Base-by-base conservation (phyloP, 1,140 invertebrate species). In the Ridgeia piscesae region DNA sequence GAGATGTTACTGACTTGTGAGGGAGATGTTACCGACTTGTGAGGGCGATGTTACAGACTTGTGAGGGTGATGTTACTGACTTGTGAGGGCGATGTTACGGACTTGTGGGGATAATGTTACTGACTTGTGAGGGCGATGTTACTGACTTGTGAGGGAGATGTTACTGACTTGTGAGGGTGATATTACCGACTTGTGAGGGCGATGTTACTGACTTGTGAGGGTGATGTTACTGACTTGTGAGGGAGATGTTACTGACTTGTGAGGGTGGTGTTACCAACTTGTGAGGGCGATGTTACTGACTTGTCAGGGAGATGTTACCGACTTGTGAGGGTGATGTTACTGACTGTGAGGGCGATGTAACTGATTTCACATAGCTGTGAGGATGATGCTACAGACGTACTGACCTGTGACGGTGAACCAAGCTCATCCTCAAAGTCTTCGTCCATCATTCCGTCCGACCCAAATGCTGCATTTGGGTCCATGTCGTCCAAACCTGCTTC, bases 371-470 rank as follows among this genome's bases (percentile, higher is more conserved):
- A 11, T 9, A 33, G 8, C 89, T 90, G n/a, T 34, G 89, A 42
- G 89, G 34, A 33, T 90, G 89, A 90, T 42, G 89, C 21, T 42
- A 89, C 89, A 9, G 89, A 35, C 27, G 1, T 33, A 92, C 91
- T 94, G 93, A 97, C 96, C 93, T 97, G 96, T 90, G 96, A 96
- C 93, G 97, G 97, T 93, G 97, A 96, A 92, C 97, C 98, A n/a
- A 98, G 96, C 95, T 98, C 98, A 95, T 98, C 97, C 96, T 99
- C 98, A 96, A 98, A 99, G 95, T 99, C 98, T 95, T 99, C 98
- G 95, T 99, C 98, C 92, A 98, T 98, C 9, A 98, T 97, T 34
- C 98, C 98, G 96, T 98, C 98, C 89, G 98, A 98, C 89, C 98
- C 97, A 34, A 98, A 98, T 93, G 97, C 94, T 97, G 97, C 94